Conservation (phyloP, 2,888 invertebrate species). For the Thecocarcelia acutangulata region DNA sequence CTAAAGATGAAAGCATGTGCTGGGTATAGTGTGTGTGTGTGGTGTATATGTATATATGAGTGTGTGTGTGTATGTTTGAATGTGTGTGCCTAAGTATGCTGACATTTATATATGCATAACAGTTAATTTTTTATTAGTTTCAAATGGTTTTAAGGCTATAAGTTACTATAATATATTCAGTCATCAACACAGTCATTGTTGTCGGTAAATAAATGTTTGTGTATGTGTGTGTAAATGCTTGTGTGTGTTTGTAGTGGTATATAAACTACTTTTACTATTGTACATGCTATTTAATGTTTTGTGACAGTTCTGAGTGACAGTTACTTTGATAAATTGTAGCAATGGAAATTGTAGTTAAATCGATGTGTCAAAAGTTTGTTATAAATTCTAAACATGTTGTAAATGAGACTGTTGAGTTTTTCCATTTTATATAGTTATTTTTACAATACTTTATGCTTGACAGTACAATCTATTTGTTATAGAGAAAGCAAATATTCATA, state of each 20-base stretch:
- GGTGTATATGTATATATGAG: no score
- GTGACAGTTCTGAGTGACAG: conserved; percentile 70
- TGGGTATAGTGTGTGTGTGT: no score
- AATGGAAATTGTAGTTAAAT: conserved; percentile 68
- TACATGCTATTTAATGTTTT: conserved; percentile 59
- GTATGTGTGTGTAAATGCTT: neutral
- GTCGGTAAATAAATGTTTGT: neutral
- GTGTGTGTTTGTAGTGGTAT: conserved; percentile 29
- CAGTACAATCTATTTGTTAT: no score
- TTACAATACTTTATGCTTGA: no score
- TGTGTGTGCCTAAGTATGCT: no score
- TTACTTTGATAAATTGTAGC: conserved; percentile 69
- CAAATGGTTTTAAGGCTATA: conserved; percentile 18
- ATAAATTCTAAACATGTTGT: conserved; percentile 63
- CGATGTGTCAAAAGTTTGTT: conserved; percentile 68
- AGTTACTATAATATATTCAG: conserved; percentile 12
- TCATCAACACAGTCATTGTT: conserved; percentile 13
- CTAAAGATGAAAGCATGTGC: neutral
- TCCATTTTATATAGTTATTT: conserved; percentile 9
- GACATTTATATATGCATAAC: no score
- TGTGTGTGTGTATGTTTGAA: no score
- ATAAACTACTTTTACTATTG: conserved; percentile 38
- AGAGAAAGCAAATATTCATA: no score
- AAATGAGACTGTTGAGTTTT: conserved; percentile 54
- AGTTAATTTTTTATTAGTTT: conserved; percentile 15